A percentile compares a stretch with the other conserved stretches of the same genome.
These are phyloP conservation scores for Oedothorax gibbosus DNA, from an alignment of 1,140 invertebrate species.

Conservation along the genomic window DNA sequence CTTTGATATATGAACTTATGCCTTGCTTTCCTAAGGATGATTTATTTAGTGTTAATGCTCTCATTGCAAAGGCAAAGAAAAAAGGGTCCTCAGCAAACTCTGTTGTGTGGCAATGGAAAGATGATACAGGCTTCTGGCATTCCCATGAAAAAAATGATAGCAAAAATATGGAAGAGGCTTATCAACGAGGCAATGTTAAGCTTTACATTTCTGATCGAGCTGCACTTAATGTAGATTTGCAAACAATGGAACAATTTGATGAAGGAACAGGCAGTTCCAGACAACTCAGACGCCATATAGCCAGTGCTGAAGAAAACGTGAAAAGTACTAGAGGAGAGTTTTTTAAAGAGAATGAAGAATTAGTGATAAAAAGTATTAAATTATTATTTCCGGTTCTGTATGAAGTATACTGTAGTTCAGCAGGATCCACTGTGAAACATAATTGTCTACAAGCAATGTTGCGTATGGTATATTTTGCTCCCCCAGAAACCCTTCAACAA, in stretches of 20 bases:
- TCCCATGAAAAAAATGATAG: constrained; percentile 80
- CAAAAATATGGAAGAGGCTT: constrained; percentile 88
- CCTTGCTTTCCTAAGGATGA: constrained; percentile 93
- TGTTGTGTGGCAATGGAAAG: constrained; percentile 95
- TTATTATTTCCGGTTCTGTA: constrained; percentile 89
- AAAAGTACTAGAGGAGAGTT: constrained; percentile 73
- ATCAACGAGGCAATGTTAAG: constrained; percentile 93
- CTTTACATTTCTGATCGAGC: constrained; percentile 83
- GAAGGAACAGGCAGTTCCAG: constrained; percentile 81
- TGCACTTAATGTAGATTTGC: constrained; percentile 93
- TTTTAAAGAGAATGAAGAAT: constrained; percentile 75
- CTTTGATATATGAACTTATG: constrained; percentile 92
- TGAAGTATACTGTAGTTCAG: constrained; percentile 97
- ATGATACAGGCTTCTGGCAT: constrained; percentile 82
- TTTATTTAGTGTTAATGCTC: constrained; percentile 90
- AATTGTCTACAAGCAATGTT: constrained; percentile 95
- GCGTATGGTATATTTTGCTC: constrained; percentile 95
- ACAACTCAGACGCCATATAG: constrained; percentile 79
- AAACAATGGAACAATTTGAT: constrained; percentile 97
- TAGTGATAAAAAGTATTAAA: constrained; percentile 83
- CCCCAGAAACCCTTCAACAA: constrained; percentile 72
- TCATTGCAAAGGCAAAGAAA: constrained; percentile 78
- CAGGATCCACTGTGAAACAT: constrained; percentile 94
- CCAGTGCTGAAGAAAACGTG: constrained; percentile 14
- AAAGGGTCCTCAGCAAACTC: constrained; percentile 72